phyloP scores from a whole-genome alignment of 2,113 vertebrate genomes.

The Microtus oregoni region DNA sequence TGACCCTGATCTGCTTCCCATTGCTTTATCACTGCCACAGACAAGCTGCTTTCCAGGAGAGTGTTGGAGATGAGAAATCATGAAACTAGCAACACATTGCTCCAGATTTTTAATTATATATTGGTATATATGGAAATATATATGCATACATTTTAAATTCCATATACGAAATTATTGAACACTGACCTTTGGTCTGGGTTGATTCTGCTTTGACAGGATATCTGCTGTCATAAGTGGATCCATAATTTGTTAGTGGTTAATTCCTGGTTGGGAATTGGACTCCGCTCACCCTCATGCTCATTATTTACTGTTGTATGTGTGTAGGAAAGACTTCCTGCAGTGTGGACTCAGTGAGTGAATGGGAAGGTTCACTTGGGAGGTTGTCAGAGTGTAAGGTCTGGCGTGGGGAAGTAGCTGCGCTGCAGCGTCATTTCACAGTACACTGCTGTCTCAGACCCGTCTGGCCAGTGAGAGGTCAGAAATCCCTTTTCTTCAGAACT shows the following conservation, averaged over 20 bases:
- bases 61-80: conserved; percentile 48
- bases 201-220: conserved; percentile 46
- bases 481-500: background rate
- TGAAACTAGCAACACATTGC: conserved; percentile 60
- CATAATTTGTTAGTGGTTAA: conserved; percentile 45
- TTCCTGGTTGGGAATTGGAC: conserved; percentile 46
- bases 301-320: conserved; percentile 14
- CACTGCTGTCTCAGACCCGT: conserved; percentile 1
- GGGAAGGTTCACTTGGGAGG: conserved; percentile 9
- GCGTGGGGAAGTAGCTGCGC: background rate
- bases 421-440: background rate
- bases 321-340: background rate
- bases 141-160: conserved; percentile 71
- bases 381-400: background rate
- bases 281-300: background rate
- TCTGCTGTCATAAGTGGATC: conserved; percentile 23
- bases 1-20: conserved; percentile 76
- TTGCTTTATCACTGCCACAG: conserved; percentile 78
- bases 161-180: conserved; percentile 3
- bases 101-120: conserved; percentile 61
- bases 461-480: background rate
- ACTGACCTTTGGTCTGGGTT: conserved; percentile 42
- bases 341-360: background rate
- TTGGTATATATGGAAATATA: conserved; percentile 59
- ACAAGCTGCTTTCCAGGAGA: conserved; percentile 65